Evolutionary conservation across 2,797 vertebrate genomes (phyloP).

Genomic region (Poeciliopsis presidionis): DNA sequence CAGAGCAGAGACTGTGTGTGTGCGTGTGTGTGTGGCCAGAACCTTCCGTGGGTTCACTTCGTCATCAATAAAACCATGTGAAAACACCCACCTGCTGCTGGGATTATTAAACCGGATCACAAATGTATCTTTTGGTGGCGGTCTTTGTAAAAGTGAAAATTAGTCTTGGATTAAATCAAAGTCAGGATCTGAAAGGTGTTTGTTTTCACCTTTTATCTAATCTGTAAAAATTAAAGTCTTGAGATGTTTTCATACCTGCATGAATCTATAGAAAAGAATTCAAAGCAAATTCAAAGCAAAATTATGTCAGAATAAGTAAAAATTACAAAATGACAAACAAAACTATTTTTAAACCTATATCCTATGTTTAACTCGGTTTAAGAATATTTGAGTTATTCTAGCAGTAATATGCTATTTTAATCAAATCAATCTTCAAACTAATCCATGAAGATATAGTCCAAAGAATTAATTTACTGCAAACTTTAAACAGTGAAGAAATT

Average conservation of each 20-base stretch:
- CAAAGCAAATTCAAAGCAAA: background rate
- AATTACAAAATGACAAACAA: background rate
- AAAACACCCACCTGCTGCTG: constrained; percentile 57
- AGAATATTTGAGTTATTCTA: background rate
- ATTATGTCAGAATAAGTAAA: background rate
- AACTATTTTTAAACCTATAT: background rate
- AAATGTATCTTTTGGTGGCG: constrained; percentile 5
- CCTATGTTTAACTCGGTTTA: background rate
- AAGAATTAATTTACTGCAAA: background rate
- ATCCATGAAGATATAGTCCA: background rate
- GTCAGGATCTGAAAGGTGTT: background rate
- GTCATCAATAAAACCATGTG: constrained; percentile 19
- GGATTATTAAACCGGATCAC: constrained; percentile 51
- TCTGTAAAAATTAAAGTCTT: background rate
- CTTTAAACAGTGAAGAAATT: background rate
- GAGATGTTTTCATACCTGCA: background rate
- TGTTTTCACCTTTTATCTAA: background rate
- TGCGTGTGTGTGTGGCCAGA: constrained; percentile 14
- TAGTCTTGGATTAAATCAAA: background rate
- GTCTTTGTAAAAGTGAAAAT: constrained; percentile 9
- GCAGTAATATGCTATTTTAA: background rate
- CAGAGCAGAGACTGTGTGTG: constrained; percentile 29
- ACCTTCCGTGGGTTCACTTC: constrained; percentile 27
- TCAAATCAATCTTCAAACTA: background rate
- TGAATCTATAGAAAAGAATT: background rate